These are phyloP conservation scores for Dendrolimus pini DNA, from an alignment of 2,888 invertebrate species.

Conservation along the genomic window DNA sequence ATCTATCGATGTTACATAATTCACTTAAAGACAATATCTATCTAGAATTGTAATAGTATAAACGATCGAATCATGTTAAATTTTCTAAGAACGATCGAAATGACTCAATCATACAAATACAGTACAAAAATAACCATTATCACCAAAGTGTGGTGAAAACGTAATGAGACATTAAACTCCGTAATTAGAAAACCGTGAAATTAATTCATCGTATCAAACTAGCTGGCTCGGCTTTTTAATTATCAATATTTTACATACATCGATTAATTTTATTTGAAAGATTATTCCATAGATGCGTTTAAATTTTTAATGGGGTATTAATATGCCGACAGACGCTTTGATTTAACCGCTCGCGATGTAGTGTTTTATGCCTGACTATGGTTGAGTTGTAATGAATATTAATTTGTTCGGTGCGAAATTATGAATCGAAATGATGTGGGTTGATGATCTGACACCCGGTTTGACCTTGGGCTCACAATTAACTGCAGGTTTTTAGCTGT, in stretches of 20 bases:
- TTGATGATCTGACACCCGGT: not conserved
- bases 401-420: not conserved
- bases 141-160: conserved; percentile 27
- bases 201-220: conserved; percentile 22
- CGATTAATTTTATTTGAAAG: conserved; percentile 2
- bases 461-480: not conserved
- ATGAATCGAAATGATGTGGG: not conserved
- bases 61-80: too few relatives aligned
- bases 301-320: not conserved
- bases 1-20: too few relatives aligned
- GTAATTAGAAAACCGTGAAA: conserved; percentile 51
- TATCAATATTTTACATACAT: not conserved
- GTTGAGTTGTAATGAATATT: not conserved
- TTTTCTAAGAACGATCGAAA: not conserved
- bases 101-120: not conserved
- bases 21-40: too few relatives aligned
- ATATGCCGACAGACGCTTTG: not conserved
- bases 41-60: too few relatives aligned
- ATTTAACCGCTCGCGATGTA: not conserved
- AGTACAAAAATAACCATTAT: conserved; percentile 1
- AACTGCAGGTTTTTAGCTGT: too few relatives aligned
- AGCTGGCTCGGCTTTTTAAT: conserved; percentile 9
- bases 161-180: conserved; percentile 42
- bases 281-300: conserved; percentile 10
- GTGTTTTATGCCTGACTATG: not conserved